Conservation (phyloP, 2,113 vertebrate species). For the Pluvianellus socialis region DNA sequence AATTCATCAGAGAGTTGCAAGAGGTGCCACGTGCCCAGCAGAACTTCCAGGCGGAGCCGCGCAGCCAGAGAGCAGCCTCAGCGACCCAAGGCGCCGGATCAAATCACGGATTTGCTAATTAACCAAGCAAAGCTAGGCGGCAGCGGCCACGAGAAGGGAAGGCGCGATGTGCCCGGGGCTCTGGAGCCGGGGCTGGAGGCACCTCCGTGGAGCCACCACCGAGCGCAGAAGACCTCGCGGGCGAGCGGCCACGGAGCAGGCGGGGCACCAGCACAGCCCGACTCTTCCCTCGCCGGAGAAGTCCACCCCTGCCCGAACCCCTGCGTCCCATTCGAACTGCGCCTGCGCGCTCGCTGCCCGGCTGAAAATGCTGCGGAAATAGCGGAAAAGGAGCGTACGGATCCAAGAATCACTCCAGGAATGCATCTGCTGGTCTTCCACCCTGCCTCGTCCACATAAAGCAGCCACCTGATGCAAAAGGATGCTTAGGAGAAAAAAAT, state of each 20-base stretch:
- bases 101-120: not conserved
- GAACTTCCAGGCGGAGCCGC: fast-evolving
- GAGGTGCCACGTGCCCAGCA: fast-evolving
- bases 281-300: fast-evolving
- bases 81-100: fast-evolving
- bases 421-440: not conserved
- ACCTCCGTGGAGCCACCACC: too few species aligned
- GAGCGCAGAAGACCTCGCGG: not conserved
- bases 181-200: not conserved
- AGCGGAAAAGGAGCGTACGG: not conserved
- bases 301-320: not conserved
- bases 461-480: not conserved
- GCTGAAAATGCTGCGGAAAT: not conserved
- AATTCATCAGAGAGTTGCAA: fast-evolving
- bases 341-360: not conserved
- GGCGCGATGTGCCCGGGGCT: not conserved
- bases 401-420: not conserved
- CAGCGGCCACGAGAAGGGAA: fast-evolving
- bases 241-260: not conserved
- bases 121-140: too few species aligned
- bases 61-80: not conserved
- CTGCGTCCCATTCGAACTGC: fast-evolving
- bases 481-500: not conserved
- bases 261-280: not conserved
- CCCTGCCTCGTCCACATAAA: fast-evolving